Conservation (phyloP, 92 coral and sea anemone species). For the Bergia puertoricense region DNA sequence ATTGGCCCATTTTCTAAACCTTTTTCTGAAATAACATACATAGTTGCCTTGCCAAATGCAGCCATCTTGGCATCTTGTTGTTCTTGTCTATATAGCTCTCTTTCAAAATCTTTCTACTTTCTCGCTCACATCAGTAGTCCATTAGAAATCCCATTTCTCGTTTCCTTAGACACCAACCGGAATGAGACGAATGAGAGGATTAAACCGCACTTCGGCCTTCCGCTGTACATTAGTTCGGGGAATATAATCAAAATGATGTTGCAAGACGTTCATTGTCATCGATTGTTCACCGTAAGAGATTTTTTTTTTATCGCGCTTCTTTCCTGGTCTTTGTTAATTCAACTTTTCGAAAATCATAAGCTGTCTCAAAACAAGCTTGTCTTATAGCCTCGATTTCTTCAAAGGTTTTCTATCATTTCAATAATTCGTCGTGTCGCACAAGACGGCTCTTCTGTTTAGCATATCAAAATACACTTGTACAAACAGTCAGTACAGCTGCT, state of each 20-base stretch:
- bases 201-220: background rate
- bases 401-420: background rate
- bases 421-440: background rate
- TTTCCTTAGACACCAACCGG: background rate
- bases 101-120: background rate
- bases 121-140: background rate
- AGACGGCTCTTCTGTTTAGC: background rate
- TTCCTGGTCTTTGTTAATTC: background rate
- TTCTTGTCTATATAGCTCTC: background rate
- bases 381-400: background rate
- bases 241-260: background rate
- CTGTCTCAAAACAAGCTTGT: background rate
- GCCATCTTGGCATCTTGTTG: constrained; percentile 3
- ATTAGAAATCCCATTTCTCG: background rate
- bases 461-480: constrained; percentile 11
- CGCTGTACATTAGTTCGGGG: background rate
- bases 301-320: background rate
- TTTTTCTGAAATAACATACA: constrained; percentile 76
- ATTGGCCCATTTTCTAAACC: constrained; percentile 64
- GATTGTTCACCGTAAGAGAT: background rate
- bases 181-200: background rate
- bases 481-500: background rate
- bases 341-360: background rate
- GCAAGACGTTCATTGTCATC: background rate
- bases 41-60: constrained; percentile 52